Evolutionary conservation across 2,113 vertebrate genomes (phyloP).

Genomic region (Pelobates fuscus): DNA sequence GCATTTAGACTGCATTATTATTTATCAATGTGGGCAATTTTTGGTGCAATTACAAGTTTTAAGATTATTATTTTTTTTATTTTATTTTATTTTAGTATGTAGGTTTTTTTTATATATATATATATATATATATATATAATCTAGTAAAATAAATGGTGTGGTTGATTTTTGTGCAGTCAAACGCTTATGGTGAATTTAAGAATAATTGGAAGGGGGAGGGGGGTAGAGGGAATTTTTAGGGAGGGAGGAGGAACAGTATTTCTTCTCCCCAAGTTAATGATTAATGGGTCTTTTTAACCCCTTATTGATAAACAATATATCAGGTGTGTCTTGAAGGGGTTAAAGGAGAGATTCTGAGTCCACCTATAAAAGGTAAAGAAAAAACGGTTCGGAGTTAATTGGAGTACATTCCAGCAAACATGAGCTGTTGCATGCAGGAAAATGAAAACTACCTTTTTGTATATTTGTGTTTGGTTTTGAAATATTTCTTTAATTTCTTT

Average conservation of each 20-base stretch:
- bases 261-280: constrained; percentile 12
- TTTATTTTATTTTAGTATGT: constrained; percentile 27
- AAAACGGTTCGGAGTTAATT: not conserved
- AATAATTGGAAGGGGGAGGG: too few relatives aligned
- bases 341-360: too few relatives aligned
- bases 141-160: constrained; percentile 7
- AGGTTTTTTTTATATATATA: constrained; percentile 28
- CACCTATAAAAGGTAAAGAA: too few relatives aligned
- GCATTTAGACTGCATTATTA: constrained; percentile 38
- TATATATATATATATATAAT: constrained; percentile 13
- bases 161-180: constrained; percentile 7
- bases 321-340: too few relatives aligned
- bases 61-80: not conserved
- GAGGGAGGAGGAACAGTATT: constrained; percentile 10
- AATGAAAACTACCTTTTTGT: constrained; percentile 23
- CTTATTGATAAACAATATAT: too few relatives aligned
- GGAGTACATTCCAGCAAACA: constrained; percentile 31
- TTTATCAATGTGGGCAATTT: constrained; percentile 34
- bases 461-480: constrained; percentile 22
- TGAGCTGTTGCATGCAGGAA: constrained; percentile 37
- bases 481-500: constrained; percentile 5
- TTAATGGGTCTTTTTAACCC: constrained; percentile 7
- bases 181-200: constrained; percentile 1
- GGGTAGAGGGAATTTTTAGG: too few relatives aligned
- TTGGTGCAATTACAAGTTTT: constrained; percentile 34